Base-by-base conservation (phyloP, 2,888 invertebrate genomes). In the Kuschelorhynchus macadamiae region DNA sequence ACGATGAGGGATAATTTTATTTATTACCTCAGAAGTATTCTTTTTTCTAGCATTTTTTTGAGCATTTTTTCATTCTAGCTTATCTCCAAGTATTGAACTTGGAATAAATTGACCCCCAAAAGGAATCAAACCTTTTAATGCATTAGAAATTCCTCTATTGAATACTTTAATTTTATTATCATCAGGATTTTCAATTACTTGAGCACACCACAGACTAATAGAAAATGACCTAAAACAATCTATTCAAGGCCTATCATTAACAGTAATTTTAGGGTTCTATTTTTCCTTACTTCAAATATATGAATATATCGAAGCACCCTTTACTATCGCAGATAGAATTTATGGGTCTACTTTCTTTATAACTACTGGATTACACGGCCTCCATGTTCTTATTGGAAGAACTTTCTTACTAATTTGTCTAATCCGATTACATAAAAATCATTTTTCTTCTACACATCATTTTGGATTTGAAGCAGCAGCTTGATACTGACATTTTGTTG, bases 321-420 rank as follows among this genome's bases (percentile, higher is more conserved):
- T 89, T 81, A 79, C 85, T 25, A 87, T 90, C 76, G 80, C 85
- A 3, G 88, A 88, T 79, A 87, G 89, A 74, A 83, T 88, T 76
- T 92, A 89, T 83, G 91, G 91, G 0, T 87, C 89, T 50, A 87
- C 87, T 44, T 92, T 92, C 84, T 92, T 88, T 86, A 85, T 92
- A 80, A 87, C 90, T 61, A 92, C 91, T 65, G 92, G 92, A 82
- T 92, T 93, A 30, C 91, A 92, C 79, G 92, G 91, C 1, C n/a
- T 91, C 56, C 91, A 92, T 85, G 91, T 92, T 44, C 84, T 92
- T 76, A 87, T 89, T 80, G 89, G 88, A 72, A 85, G 87, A 18
- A 81, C 84, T 17, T 89, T 90, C 76, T 75, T 90, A 77, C 57
- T 81, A 74, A 76, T 86, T 56, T 87, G 86, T 78, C 79, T 87